Conservation (phyloP, 2,888 invertebrate species). For the Allolobophora icterica region DNA sequence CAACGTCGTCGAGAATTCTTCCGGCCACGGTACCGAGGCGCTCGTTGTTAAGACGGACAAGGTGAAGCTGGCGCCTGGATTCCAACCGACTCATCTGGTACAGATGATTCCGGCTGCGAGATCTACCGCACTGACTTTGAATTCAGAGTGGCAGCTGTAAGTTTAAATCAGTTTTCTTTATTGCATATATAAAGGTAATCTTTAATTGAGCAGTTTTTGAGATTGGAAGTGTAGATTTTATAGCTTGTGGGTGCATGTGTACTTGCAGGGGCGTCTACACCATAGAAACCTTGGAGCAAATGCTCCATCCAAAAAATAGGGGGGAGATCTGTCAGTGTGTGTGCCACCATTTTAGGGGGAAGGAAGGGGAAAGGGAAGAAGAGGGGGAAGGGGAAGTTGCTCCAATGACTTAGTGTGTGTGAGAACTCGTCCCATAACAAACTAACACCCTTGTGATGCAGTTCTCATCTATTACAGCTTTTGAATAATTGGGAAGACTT, state of each 20-base stretch:
- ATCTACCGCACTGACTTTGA: slow-evolving; percentile 84
- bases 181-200: background rate
- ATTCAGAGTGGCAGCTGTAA: slow-evolving; percentile 86
- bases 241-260: background rate
- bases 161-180: slow-evolving; percentile 47
- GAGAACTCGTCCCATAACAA: no score
- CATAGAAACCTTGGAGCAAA: no score
- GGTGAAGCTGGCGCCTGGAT: slow-evolving; percentile 69
- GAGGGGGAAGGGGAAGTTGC: no score
- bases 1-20: slow-evolving; percentile 88
- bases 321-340: no score
- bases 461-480: no score
- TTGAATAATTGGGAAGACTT: background rate
- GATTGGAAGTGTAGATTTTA: background rate
- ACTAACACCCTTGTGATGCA: no score
- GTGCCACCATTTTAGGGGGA: no score
- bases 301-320: no score
- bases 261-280: no score
- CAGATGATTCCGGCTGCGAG: slow-evolving; percentile 93
- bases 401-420: no score
- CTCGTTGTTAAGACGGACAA: slow-evolving; percentile 70
- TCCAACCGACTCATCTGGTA: slow-evolving; percentile 79
- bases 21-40: slow-evolving; percentile 95
- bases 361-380: no score
- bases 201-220: background rate